Base-by-base conservation (phyloP, 2,888 invertebrate genomes). In the Dryadula phaetusa region DNA sequence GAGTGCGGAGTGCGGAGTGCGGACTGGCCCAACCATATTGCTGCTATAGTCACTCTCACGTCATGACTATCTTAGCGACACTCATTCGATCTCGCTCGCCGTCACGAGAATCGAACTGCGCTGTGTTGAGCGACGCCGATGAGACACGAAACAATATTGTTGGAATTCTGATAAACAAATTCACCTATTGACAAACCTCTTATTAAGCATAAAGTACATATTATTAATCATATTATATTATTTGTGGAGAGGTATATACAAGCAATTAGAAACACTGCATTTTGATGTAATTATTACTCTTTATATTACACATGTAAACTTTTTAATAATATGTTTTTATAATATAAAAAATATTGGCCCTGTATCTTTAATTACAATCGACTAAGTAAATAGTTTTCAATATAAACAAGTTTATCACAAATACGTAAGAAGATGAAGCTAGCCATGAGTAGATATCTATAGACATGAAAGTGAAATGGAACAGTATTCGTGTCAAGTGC, bases 401-500 rank as follows among this genome's bases (percentile, higher is more conserved):
- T 34, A 40, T 22, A 66, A 68, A 71, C 58, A 62, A 64, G 67
- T 64, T 67, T 69, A 72, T 74, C 73, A 40, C 44, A 52, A 63
- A 60, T 32, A 79, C 80, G 79, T 80, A 79, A 82, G 77, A 81
- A 84, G 85, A 85, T 84, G 84, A 83, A 84, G 76, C 73, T 76
- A 77, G 79, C 79, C 79, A 70, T 72, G 72, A 73, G 72, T 72
- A 73, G 75, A 74, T 75, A 76, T 72, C 75, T 83, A 83, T 81
- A 84, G 83, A 85, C 86, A 89, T 88, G 90, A 92, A 91, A 91
- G 92, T 92, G 90, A 92, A 91, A 91, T 90, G 90, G 88, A 87
- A 84, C 90, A 88, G 86, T 87, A 91, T 91, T 89, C 85, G 88
- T 90, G 92, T 92, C 92, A 92, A 92, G 92, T 92, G 90, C 90